Evolutionary conservation across 1,140 invertebrate species (phyloP).

Genomic region (Euwallacea fornicatus): DNA sequence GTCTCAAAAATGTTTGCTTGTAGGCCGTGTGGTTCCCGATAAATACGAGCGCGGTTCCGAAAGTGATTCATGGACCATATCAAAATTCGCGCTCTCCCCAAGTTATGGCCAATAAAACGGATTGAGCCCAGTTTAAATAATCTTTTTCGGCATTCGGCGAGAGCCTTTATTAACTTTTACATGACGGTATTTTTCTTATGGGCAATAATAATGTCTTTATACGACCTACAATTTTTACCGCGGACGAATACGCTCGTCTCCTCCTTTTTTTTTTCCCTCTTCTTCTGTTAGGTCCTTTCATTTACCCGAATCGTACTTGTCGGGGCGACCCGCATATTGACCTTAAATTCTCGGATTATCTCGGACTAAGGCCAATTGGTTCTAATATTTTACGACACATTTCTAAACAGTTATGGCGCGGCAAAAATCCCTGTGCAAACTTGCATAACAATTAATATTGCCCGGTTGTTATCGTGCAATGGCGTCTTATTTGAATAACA

Average conservation of each 20-base stretch:
- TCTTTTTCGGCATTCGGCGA: slow-evolving; percentile 36
- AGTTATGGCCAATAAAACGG: slow-evolving; percentile 36
- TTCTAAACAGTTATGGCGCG: slow-evolving; percentile 4
- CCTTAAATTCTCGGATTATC: slow-evolving; percentile 22
- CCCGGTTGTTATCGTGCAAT: slow-evolving; percentile 37
- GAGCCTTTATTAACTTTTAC: slow-evolving; percentile 36
- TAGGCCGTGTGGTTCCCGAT: slow-evolving; percentile 44
- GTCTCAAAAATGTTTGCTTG: slow-evolving; percentile 42
- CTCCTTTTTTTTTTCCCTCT: too few relatives aligned
- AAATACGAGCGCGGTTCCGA: slow-evolving; percentile 42
- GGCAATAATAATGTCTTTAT: slow-evolving; percentile 36
- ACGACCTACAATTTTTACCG: slow-evolving; percentile 7
- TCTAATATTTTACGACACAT: slow-evolving; percentile 23
- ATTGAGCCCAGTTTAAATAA: slow-evolving; percentile 35
- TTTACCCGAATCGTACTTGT: too few relatives aligned
- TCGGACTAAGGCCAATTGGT: slow-evolving; percentile 5
- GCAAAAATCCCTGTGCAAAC: slow-evolving; percentile 19
- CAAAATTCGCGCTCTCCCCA: slow-evolving; percentile 38
- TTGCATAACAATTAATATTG: slow-evolving; percentile 39
- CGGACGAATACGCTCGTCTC: not conserved
- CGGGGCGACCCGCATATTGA: not conserved
- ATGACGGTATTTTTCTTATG: slow-evolving; percentile 33
- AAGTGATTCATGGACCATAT: slow-evolving; percentile 44
- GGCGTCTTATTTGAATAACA: slow-evolving; percentile 41
- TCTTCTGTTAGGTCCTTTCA: too few relatives aligned